phyloP scores from a whole-genome alignment of 2,113 vertebrate genomes.

The Hystrix cristata region DNA sequence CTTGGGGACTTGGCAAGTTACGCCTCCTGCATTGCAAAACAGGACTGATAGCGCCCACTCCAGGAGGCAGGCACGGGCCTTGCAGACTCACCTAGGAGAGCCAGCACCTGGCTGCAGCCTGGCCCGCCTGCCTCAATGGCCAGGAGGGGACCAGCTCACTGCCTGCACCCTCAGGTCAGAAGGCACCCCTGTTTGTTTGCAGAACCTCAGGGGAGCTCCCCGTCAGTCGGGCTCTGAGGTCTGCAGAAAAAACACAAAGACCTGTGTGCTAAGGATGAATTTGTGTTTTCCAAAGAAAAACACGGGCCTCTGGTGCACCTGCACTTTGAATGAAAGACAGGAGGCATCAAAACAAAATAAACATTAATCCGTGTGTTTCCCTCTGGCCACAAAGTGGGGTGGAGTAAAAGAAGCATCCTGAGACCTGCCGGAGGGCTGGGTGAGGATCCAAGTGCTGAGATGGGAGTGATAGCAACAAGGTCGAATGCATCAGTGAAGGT shows the following conservation, averaged over 20 bases:
- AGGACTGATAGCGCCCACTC: background rate
- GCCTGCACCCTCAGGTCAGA: background rate
- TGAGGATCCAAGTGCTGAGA: too few species aligned
- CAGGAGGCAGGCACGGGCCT: background rate
- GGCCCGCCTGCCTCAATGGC: too few species aligned
- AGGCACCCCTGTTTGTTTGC: background rate
- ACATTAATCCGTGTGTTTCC: background rate
- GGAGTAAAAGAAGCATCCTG: too few species aligned
- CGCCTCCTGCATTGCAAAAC: too few species aligned
- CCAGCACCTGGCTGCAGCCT: background rate
- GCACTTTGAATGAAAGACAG: background rate
- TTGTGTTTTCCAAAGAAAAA: background rate
- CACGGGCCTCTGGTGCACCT: background rate
- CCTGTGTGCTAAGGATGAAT: background rate
- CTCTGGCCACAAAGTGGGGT: too few species aligned
- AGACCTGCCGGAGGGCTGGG: too few species aligned
- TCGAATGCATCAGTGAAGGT: too few species aligned
- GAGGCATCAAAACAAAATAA: background rate
- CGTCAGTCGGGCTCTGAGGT: background rate
- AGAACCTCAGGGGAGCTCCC: background rate
- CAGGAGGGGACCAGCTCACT: too few species aligned
- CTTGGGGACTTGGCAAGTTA: background rate
- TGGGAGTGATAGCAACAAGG: too few species aligned
- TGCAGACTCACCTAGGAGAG: background rate
- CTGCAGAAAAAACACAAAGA: background rate